These are phyloP conservation scores for Limanda limanda DNA, from an alignment of 2,113 vertebrate species.

Conservation along the genomic window DNA sequence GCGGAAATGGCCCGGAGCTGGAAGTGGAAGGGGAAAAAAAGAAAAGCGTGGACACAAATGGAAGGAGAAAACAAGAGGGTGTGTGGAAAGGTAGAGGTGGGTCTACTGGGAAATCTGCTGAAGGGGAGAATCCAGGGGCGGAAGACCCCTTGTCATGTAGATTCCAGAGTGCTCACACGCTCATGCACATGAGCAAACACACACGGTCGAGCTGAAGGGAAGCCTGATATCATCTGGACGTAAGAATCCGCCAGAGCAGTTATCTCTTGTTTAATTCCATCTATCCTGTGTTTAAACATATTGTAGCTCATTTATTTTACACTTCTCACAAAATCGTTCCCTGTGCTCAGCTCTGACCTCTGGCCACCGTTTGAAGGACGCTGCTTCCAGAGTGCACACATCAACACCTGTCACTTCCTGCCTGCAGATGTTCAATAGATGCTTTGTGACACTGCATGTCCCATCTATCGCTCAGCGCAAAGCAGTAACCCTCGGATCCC, in stretches of 20 bases:
- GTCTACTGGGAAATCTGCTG: constrained; percentile 67
- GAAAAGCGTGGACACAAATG: constrained; percentile 25
- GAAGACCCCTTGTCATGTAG: constrained; percentile 43
- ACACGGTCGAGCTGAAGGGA: background rate
- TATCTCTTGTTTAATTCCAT: background rate
- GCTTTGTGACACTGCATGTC: constrained; percentile 52
- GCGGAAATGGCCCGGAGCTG: constrained; percentile 43
- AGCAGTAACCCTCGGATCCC: constrained; percentile 48
- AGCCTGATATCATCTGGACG: background rate
- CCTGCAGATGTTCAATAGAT: constrained; percentile 47
- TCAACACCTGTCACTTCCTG: constrained; percentile 59
- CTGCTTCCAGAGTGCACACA: constrained; percentile 22
- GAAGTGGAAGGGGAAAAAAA: constrained; percentile 42
- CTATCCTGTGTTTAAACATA: background rate
- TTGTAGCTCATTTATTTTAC: background rate
- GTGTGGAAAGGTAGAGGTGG: constrained; percentile 38
- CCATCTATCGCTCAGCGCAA: constrained; percentile 52
- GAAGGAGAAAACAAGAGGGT: constrained; percentile 44
- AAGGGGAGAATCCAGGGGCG: constrained; percentile 36
- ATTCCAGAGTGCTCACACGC: constrained; percentile 28
- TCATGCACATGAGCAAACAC: constrained; percentile 20
- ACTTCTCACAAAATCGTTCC: background rate
- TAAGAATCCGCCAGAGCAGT: background rate
- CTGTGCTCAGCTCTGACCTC: background rate
- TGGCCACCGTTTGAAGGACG: constrained; percentile 27